phyloP scores from a whole-genome alignment of 2,797 vertebrate species.

The Lacerta bilineata region DNA sequence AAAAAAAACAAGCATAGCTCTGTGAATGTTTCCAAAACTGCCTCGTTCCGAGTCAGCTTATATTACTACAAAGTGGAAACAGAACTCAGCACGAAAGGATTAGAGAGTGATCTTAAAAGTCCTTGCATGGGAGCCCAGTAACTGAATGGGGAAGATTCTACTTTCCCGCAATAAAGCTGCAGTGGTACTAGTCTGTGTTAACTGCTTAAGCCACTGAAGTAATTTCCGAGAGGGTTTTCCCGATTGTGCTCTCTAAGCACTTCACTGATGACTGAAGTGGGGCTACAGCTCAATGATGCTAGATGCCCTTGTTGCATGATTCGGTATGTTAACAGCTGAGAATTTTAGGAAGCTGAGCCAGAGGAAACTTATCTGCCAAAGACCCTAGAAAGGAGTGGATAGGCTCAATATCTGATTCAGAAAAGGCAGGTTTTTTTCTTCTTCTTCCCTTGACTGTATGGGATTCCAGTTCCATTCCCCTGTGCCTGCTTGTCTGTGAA shows the following conservation, averaged over 20 bases:
- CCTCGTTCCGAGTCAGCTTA: constrained; percentile 43
- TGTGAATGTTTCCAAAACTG: constrained; percentile 56
- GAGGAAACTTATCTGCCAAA: background rate
- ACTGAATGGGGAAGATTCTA: background rate
- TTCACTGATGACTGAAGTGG: background rate
- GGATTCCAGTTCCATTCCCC: background rate
- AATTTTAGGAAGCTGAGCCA: background rate
- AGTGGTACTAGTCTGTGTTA: background rate
- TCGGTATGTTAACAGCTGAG: background rate
- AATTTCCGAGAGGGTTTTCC: constrained; percentile 5
- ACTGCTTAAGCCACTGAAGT: background rate
- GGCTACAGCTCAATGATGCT: background rate
- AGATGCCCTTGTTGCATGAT: background rate
- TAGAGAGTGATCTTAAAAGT: constrained; percentile 66
- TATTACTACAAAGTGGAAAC: constrained; percentile 56
- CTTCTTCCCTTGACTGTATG: background rate
- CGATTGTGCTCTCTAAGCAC: background rate
- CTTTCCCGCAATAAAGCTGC: background rate
- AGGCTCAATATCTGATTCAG: background rate
- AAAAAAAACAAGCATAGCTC: constrained; percentile 68
- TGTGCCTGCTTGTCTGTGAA: background rate
- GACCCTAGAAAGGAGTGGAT: background rate
- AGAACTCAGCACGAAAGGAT: constrained; percentile 50
- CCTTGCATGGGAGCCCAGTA: constrained; percentile 18
- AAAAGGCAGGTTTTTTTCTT: background rate